Evolutionary conservation across 1,140 invertebrate genomes (phyloP).

Genomic region (Notospermus geniculatus): DNA sequence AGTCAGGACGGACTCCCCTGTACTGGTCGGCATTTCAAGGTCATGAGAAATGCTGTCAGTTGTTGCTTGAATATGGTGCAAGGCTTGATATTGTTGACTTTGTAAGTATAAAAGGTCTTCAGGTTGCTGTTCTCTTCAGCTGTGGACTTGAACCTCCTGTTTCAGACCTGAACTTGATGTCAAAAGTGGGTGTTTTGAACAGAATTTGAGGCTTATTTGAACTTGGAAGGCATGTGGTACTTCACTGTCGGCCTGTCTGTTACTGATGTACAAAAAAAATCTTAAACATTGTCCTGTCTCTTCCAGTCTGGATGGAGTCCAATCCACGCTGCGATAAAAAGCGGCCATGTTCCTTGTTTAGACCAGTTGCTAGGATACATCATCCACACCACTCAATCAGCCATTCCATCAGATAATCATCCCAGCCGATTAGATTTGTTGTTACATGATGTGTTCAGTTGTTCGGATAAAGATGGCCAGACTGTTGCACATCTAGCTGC

Average conservation of each 20-base stretch:
- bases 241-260: too few species aligned
- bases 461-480: slow-evolving; percentile 44
- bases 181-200: too few species aligned
- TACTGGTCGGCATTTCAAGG: slow-evolving; percentile 41
- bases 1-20: slow-evolving; percentile 39
- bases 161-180: too few species aligned
- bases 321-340: slow-evolving; percentile 40
- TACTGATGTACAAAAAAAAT: too few species aligned
- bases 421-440: not conserved
- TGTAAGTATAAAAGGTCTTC: slow-evolving; percentile 41
- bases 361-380: slow-evolving; percentile 34
- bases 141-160: too few species aligned
- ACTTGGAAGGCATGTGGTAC: too few species aligned
- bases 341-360: slow-evolving; percentile 33
- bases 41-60: slow-evolving; percentile 35
- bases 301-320: slow-evolving; percentile 43
- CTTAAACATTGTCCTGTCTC: not conserved
- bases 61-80: slow-evolving; percentile 40
- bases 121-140: too few species aligned
- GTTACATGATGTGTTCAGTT: slow-evolving; percentile 24
- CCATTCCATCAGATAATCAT: too few species aligned
- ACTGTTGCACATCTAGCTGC: slow-evolving; percentile 42
- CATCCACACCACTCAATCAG: slow-evolving; percentile 9
- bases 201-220: too few species aligned
- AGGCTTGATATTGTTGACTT: slow-evolving; percentile 30